Percentiles rank a stretch among this genome's conserved stretches.
These are phyloP conservation scores for Antheraea yamamai DNA, from an alignment of 2,888 invertebrate species.

Conservation along the genomic window DNA sequence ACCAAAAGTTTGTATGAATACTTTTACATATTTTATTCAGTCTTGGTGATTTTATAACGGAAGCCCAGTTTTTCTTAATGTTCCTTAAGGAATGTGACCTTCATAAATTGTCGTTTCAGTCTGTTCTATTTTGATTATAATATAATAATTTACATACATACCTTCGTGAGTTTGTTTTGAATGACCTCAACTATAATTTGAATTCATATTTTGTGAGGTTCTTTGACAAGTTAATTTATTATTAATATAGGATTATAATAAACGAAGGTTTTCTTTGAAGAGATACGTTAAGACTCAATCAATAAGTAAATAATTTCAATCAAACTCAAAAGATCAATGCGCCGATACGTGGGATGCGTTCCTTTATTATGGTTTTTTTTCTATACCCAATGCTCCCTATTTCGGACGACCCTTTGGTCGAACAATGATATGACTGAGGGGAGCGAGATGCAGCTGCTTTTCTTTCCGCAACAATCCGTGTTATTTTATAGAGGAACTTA, in stretches of 20 bases:
- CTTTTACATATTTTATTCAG: not conserved
- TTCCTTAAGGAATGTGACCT: not conserved
- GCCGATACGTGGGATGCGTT: conserved; percentile 70
- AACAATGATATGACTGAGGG: conserved; percentile 75
- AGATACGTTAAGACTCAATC: not conserved
- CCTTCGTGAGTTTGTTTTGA: not conserved
- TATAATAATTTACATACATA: not conserved
- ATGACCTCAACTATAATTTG: not conserved
- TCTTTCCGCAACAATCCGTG: conserved; percentile 60
- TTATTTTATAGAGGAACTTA: conserved; percentile 53
- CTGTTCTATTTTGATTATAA: not conserved
- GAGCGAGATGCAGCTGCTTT: conserved; percentile 77
- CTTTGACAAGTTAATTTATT: not conserved
- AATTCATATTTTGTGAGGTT: not conserved
- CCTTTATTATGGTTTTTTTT: conserved; percentile 61
- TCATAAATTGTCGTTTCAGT: not conserved
- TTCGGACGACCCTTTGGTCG: conserved; percentile 73
- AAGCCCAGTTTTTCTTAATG: not conserved
- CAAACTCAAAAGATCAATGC: conserved; percentile 33
- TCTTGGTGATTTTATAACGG: not conserved
- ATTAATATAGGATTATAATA: not conserved
- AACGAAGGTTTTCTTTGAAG: not conserved
- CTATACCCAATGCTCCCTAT: conserved; percentile 70
- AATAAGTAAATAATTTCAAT: conserved; percentile 22
- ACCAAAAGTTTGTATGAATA: not conserved